Evolutionary conservation across 2,888 invertebrate species (phyloP).

Genomic region (Tinea semifulvella): DNA sequence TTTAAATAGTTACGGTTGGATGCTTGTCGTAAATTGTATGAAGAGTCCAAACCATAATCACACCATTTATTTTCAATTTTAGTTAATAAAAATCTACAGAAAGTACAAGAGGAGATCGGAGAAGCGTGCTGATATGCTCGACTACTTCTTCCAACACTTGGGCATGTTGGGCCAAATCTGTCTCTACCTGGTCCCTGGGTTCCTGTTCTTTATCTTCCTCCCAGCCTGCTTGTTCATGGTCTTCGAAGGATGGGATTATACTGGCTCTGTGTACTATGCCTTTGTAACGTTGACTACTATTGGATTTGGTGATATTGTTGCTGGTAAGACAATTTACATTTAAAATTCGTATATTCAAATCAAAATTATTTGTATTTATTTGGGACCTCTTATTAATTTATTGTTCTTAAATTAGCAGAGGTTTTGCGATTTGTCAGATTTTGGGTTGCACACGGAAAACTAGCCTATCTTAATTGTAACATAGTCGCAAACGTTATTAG

Average conservation of each 20-base stretch:
- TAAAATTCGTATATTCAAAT: no score
- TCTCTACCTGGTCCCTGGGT: slow-evolving; percentile 88
- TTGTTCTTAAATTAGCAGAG: no score
- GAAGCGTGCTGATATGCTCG: slow-evolving; percentile 63
- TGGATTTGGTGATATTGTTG: slow-evolving; percentile 93
- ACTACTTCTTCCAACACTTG: slow-evolving; percentile 73
- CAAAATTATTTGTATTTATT: no score
- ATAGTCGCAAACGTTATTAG: no score
- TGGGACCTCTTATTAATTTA: no score
- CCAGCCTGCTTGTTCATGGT: slow-evolving; percentile 86
- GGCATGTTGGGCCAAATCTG: slow-evolving; percentile 82
- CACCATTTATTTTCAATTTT: no score
- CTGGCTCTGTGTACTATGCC: slow-evolving; percentile 85
- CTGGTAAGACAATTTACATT: slow-evolving; percentile 63
- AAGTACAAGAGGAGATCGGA: slow-evolving; percentile 79
- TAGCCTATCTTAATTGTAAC: no score
- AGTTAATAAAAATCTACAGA: slow-evolving; percentile 82
- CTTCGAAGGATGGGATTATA: slow-evolving; percentile 87
- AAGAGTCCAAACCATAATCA: no score
- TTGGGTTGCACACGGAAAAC: no score
- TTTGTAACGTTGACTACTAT: slow-evolving; percentile 90
- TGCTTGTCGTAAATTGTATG: no score
- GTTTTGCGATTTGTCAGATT: no score
- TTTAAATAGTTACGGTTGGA: no score
- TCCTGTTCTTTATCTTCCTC: slow-evolving; percentile 85